phyloP scores from a whole-genome alignment of 2,888 invertebrate genomes.

The Nycteola revayana region DNA sequence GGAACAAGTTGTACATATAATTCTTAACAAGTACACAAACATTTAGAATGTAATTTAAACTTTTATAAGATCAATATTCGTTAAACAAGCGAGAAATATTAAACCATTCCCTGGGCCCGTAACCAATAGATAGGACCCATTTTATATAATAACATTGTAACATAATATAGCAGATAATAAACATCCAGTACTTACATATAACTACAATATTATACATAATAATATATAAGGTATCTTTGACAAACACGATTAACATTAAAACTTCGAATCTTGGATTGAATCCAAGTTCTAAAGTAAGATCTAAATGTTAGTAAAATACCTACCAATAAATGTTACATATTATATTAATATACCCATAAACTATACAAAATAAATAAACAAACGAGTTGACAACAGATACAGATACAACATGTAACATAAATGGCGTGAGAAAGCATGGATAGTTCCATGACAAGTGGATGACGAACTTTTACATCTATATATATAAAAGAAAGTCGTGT shows the following conservation, averaged over 20 bases:
- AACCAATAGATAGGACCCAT: slow-evolving; percentile 13
- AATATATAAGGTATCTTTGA: slow-evolving; percentile 1
- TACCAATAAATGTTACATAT: slow-evolving; percentile 17
- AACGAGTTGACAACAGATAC: slow-evolving; percentile 4
- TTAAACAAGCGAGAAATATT: slow-evolving; percentile 7
- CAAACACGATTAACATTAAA: slow-evolving; percentile 11
- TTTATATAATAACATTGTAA: slow-evolving; percentile 2
- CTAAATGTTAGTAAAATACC: slow-evolving; percentile 23
- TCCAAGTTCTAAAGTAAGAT: slow-evolving; percentile 18
- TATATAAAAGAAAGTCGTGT: too few species aligned
- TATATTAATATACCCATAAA: slow-evolving; percentile 2
- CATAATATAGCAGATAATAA: too few species aligned
- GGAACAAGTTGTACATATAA: slow-evolving; percentile 35
- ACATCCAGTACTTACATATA: too few species aligned
- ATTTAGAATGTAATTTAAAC: slow-evolving; percentile 19
- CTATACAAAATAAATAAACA: slow-evolving; percentile 3
- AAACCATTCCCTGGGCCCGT: slow-evolving; percentile 6
- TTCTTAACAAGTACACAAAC: slow-evolving; percentile 17
- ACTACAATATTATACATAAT: too few species aligned
- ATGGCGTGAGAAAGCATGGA: too few species aligned
- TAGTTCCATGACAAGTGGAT: too few species aligned
- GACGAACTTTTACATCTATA: too few species aligned
- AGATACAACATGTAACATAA: slow-evolving; percentile 7
- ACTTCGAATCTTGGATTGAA: slow-evolving; percentile 19
- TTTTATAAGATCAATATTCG: too few species aligned